These are phyloP conservation scores for Canis aureus DNA, from an alignment of 2,113 vertebrate species.

Conservation along the genomic window DNA sequence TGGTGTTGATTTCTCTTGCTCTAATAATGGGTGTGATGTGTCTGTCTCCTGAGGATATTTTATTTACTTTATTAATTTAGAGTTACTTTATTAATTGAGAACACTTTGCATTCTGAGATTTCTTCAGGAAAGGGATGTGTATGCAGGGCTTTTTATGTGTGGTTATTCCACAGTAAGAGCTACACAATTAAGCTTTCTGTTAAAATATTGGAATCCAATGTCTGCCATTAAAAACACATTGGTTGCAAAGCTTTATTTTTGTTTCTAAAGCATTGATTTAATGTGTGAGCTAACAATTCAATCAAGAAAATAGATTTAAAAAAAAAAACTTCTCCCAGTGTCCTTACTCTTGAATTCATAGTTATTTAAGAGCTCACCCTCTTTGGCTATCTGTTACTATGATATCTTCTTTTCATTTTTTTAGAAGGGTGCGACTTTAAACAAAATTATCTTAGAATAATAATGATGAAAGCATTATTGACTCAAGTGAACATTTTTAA, in stretches of 20 bases:
- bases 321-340: not conserved
- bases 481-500: not conserved
- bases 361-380: conserved; percentile 11
- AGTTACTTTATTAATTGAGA: conserved; percentile 55
- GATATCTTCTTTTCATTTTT: not conserved
- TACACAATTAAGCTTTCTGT: conserved; percentile 8
- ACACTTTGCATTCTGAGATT: not conserved
- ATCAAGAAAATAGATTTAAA: conserved; percentile 42
- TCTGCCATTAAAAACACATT: conserved; percentile 57
- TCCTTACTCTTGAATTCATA: conserved; percentile 31
- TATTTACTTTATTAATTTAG: not conserved
- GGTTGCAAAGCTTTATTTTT: conserved; percentile 64
- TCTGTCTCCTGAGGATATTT: not conserved
- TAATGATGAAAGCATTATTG: not conserved
- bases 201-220: conserved; percentile 1
- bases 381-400: not conserved
- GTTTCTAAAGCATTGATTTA: conserved; percentile 66
- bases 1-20: not conserved
- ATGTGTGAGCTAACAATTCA: conserved; percentile 52
- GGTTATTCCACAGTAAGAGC: conserved; percentile 63
- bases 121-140: conserved; percentile 20
- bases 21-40: not conserved
- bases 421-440: not conserved
- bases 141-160: conserved; percentile 25
- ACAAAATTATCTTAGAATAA: not conserved